Base-by-base conservation (phyloP, 2,888 invertebrate genomes). In the Furcula furcula region DNA sequence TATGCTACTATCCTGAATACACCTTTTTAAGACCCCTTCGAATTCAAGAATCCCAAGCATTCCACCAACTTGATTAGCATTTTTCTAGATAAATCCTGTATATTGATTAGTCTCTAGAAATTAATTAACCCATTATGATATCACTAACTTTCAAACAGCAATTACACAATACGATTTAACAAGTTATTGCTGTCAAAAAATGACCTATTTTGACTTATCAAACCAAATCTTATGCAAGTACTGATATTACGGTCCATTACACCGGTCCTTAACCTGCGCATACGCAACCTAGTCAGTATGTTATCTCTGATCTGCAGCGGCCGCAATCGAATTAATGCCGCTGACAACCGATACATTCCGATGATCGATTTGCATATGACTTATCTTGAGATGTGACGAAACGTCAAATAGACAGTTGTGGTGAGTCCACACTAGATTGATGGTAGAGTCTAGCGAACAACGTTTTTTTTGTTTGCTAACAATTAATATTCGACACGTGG, bases 291-390 rank as follows among this genome's bases (percentile, higher is more conserved):
- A 13, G 16, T 2, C 14, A 19, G 32, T 46, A 42, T 51, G 35
- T 46, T 57, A 55, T 55, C 58, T 16, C 30, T 16, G 33, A 37
- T 46, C 23, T 28, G 34, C 27, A n/a, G 33, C 32, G 45, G n/a
- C 42, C 40, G 55, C 50, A 55, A 57, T 53, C 36, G 50, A 35
- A 58, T 54, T 40, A 31, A 45, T 37, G 10, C 11, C 18, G 44
- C 44, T 57, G 57, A 55, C 55, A 57, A 18, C 28, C 28, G 47
- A 19, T 21, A 18, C 22, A 32, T 41, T 34, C 18, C 18, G 40
- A 39, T 58, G 48, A 58, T 58, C 42, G 58, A 57, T 56, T 55
- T 46, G 21, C 51, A 54, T 58, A 46, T 45, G 40, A 47, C 36
- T 42, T 29, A 45, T 21, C 23, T 45, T 29, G 36, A 11, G 31